Conservation (phyloP, 2,888 invertebrate species). For the Xestia sexstrigata region DNA sequence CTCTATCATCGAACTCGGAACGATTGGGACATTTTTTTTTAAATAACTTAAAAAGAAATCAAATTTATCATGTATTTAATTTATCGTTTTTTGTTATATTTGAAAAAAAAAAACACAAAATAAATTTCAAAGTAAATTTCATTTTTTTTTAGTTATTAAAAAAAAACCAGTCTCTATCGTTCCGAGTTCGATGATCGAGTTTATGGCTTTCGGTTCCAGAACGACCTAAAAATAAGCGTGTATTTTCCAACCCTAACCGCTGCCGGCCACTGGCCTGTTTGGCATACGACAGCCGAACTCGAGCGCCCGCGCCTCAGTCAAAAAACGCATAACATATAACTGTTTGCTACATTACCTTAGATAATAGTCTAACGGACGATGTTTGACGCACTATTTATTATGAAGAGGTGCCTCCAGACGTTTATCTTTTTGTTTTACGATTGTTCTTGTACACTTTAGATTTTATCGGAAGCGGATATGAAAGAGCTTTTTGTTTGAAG, state of each 20-base stretch:
- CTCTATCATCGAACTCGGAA: too few species aligned
- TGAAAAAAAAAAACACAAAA: too few species aligned
- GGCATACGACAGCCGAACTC: slow-evolving; percentile 50
- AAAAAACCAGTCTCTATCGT: too few species aligned
- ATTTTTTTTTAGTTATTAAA: too few species aligned
- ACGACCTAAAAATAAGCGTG: too few species aligned
- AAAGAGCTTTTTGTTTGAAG: slow-evolving; percentile 25
- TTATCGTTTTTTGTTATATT: too few species aligned
- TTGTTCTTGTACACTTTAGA: slow-evolving; percentile 39
- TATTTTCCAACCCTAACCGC: slow-evolving; percentile 44
- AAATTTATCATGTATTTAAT: too few species aligned
- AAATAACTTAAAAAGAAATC: too few species aligned
- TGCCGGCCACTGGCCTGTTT: slow-evolving; percentile 44
- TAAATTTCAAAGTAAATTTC: too few species aligned
- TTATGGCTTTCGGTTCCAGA: too few species aligned
- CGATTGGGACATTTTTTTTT: too few species aligned
- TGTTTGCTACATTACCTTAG: slow-evolving; percentile 58
- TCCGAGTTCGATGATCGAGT: too few species aligned
- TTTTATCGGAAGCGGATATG: slow-evolving; percentile 43
- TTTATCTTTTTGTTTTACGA: slow-evolving; percentile 60
- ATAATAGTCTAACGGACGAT: slow-evolving; percentile 57
- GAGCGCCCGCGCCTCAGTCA: slow-evolving; percentile 59
- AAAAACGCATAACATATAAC: slow-evolving; percentile 67
- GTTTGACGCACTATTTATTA: slow-evolving; percentile 53
- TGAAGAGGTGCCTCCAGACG: slow-evolving; percentile 43